Evolutionary conservation across 2,888 invertebrate genomes (phyloP), one percentile per base, ranked within the genome.

Genomic region (Drosophila seclusa): DNA sequence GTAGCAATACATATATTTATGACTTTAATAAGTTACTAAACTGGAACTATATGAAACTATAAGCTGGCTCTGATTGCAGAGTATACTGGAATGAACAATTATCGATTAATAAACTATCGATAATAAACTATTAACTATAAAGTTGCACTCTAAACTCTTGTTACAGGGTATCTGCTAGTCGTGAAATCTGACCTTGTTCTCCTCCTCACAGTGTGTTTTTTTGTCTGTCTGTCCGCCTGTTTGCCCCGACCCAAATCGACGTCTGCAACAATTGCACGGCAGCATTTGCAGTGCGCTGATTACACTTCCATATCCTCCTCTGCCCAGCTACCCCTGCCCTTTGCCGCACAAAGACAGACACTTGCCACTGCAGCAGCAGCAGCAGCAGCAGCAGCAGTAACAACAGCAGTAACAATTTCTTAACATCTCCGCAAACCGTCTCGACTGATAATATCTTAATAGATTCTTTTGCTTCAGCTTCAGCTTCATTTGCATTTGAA

Each of bases 371-470:
- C 18, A 4, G 18, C n/a, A 21, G 40, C 21, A 16, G 79, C 21
- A 16, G 79, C 68, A 62, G 62, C 16, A 16, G 36, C 21, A 21
- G 42, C 42, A 42, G 21, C 21, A 21, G 42, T 42, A 42, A 42
- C 11, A 42, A 29, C 57, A 8, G 80, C 68, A 64, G 62, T 70
- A 62, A 45, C 76, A 57, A 57, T 71, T 77, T 62, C 76, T 70
- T 69, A 52, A 13, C 77, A 38, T 53, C 53, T 40, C 34, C 55
- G 27, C 42, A 31, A 49, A 27, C 42, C 36, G 48, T 49, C 64
- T 57, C 71, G 49, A 64, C 80, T 85, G 83, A 90, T 90, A 88
- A 87, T 82, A 88, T 87, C 87, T 87, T 87, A 87, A 87, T 90
- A 87, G 87, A 87, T 87, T 90, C 87, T 81, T 86, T 88, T 77